phyloP scores from a whole-genome alignment of 2,797 vertebrate genomes.

The Fringilla coelebs region DNA sequence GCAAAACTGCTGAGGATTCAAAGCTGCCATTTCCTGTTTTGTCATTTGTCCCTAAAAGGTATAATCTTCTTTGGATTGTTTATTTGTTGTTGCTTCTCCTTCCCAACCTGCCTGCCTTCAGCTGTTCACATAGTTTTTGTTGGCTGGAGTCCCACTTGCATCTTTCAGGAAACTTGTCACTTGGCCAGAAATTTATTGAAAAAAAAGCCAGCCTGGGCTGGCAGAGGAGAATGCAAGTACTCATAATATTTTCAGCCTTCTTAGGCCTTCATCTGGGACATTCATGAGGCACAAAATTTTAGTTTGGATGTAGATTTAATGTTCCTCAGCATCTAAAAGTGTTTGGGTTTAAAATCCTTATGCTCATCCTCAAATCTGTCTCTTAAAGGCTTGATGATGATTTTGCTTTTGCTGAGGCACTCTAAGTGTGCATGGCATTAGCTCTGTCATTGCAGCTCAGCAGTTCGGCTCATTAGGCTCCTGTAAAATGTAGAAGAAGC shows the following conservation, averaged over 20 bases:
- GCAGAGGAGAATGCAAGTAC: not conserved
- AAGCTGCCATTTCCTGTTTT: not conserved
- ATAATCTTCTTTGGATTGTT: not conserved
- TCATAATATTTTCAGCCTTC: not conserved
- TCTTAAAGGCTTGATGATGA: not conserved
- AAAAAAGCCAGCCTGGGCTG: not conserved
- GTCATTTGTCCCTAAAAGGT: not conserved
- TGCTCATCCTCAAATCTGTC: not conserved
- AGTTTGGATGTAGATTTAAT: not conserved
- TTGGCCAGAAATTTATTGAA: slow-evolving; percentile 13
- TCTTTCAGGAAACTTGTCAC: slow-evolving; percentile 24
- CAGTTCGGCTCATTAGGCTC: not conserved
- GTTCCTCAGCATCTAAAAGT: not conserved
- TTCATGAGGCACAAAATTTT: not conserved
- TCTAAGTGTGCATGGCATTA: not conserved
- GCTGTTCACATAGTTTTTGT: not conserved
- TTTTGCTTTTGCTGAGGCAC: not conserved
- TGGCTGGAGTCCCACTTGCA: not conserved
- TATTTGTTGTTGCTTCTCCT: not conserved
- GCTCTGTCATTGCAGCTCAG: not conserved
- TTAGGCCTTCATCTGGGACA: not conserved
- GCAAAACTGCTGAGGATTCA: not conserved
- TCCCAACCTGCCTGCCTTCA: not conserved
- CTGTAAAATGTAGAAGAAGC: not conserved
- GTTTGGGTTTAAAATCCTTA: not conserved